These are phyloP conservation scores for Hesperia comma DNA, from an alignment of 2,888 invertebrate species.

Conservation along the genomic window DNA sequence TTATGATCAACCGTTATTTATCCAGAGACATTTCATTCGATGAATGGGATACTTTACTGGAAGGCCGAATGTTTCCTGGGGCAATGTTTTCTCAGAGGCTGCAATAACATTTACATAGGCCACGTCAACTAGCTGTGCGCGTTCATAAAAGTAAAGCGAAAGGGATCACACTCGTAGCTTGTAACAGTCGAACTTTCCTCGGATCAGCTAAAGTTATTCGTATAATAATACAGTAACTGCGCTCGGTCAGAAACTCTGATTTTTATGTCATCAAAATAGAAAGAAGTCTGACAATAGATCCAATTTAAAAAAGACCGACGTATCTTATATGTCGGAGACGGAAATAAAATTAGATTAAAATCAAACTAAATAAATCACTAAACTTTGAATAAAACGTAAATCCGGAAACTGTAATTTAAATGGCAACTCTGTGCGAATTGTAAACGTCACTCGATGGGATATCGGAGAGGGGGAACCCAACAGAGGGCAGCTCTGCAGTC, in stretches of 20 bases:
- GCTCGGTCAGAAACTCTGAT: not conserved
- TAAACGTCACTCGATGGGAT: too few species aligned
- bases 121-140: conserved; percentile 55
- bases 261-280: not conserved
- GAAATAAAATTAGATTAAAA: too few species aligned
- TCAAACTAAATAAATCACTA: too few species aligned
- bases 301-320: too few species aligned
- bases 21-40: conserved; percentile 10
- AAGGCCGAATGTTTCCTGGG: conserved; percentile 18
- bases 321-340: too few species aligned
- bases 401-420: too few species aligned
- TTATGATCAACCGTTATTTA: conserved; percentile 18
- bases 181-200: conserved; percentile 69
- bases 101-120: conserved; percentile 79
- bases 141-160: conserved; percentile 73
- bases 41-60: conserved; percentile 21
- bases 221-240: not conserved
- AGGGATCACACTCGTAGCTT: conserved; percentile 69
- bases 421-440: too few species aligned
- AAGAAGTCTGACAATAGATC: too few species aligned
- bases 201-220: conserved; percentile 49
- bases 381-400: too few species aligned
- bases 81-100: conserved; percentile 61
- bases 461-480: too few species aligned
- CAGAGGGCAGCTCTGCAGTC: too few species aligned